phyloP scores from a whole-genome alignment of 2,113 vertebrate species.

The Turnix velox region DNA sequence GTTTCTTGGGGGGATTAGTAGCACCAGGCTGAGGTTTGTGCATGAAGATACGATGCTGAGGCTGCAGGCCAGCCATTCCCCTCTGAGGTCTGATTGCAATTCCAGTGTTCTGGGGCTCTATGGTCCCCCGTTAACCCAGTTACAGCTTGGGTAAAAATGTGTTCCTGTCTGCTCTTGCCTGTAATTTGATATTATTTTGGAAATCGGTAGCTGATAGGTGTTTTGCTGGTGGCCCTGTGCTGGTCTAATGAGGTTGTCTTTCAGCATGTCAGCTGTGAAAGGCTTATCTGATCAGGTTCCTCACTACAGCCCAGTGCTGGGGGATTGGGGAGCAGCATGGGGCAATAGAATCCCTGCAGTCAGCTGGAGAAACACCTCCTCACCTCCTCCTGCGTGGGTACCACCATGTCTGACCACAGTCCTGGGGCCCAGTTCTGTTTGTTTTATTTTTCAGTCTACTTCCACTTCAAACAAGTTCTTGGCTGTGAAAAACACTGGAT shows the following conservation, averaged over 20 bases:
- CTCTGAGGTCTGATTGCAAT: neutral
- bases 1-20: neutral
- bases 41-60: fast-evolving
- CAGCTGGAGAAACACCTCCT: constrained; percentile 57
- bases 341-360: neutral
- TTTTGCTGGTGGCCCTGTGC: neutral
- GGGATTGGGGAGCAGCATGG: constrained; percentile 2
- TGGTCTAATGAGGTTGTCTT: neutral
- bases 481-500: constrained; percentile 67
- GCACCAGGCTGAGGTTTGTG: neutral
- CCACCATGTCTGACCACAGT: constrained; percentile 59
- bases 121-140: neutral
- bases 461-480: constrained; percentile 68
- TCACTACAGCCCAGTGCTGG: neutral
- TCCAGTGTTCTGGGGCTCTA: neutral
- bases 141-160: neutral
- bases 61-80: neutral
- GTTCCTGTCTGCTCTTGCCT: neutral
- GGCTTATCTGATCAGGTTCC: neutral
- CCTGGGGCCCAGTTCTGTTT: neutral
- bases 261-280: neutral
- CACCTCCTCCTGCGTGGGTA: constrained; percentile 68
- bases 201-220: neutral
- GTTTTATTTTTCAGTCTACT: constrained; percentile 52
- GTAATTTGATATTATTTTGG: neutral